Evolutionary conservation across 2,797 vertebrate species (phyloP).

Genomic region (Macrochelys suwanniensis): DNA sequence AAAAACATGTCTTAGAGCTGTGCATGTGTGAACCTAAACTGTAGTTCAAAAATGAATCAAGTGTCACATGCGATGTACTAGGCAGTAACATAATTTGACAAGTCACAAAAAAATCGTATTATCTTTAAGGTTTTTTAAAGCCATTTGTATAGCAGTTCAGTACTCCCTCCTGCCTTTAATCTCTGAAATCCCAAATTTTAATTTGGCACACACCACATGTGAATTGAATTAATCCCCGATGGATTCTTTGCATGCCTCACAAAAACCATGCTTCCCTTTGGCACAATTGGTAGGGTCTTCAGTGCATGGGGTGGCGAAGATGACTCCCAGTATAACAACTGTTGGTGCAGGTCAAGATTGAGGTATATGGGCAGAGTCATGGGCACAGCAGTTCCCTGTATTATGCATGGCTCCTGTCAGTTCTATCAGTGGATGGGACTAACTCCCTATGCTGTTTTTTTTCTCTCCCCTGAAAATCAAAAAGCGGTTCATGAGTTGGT

Average conservation of each 20-base stretch:
- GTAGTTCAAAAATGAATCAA: background rate
- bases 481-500: conserved; percentile 82
- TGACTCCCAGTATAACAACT: fast-evolving
- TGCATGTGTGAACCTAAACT: background rate
- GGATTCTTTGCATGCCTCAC: background rate
- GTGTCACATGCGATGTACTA: conserved; percentile 2
- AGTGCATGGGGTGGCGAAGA: background rate
- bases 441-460: conserved; percentile 63
- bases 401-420: background rate
- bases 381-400: fast-evolving
- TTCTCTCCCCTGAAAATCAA: conserved; percentile 67
- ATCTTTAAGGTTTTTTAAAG: background rate
- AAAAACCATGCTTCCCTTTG: background rate
- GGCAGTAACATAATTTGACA: conserved; percentile 32
- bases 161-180: fast-evolving
- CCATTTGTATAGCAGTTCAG: background rate
- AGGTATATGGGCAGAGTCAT: fast-evolving
- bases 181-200: background rate
- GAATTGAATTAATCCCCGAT: fast-evolving
- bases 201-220: fast-evolving
- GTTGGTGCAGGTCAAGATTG: background rate
- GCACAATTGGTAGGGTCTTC: fast-evolving
- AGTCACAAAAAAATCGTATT: background rate
- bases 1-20: background rate
- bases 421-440: conserved; percentile 33